Evolutionary conservation across 2,797 vertebrate genomes (phyloP).

Genomic region (Acanthurus tractus): DNA sequence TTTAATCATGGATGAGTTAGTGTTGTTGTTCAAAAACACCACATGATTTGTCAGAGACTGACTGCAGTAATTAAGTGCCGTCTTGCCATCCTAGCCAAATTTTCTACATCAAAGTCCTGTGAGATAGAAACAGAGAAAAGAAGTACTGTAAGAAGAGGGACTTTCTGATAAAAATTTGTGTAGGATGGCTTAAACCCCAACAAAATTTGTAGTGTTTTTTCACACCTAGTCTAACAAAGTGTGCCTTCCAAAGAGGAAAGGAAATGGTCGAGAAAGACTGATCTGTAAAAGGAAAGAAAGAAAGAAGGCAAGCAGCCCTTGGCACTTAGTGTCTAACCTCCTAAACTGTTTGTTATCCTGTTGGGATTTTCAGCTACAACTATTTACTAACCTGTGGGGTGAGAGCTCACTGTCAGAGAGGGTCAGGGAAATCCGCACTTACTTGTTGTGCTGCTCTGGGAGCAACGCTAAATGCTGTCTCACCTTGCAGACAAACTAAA

Average conservation of each 20-base stretch:
- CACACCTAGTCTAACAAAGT: constrained; percentile 86
- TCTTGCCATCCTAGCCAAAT: constrained; percentile 68
- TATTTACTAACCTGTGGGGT: constrained; percentile 68
- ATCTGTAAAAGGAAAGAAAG: constrained; percentile 76
- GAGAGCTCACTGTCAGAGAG: constrained; percentile 55
- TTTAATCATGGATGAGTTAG: constrained; percentile 96
- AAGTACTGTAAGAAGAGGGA: constrained; percentile 25
- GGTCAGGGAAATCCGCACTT: constrained; percentile 77
- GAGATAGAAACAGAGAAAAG: constrained; percentile 15
- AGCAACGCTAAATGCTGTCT: constrained; percentile 71
- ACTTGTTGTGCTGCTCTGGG: constrained; percentile 75
- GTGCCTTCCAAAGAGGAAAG: constrained; percentile 88
- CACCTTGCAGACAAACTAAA: constrained; percentile 75
- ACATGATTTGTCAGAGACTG: constrained; percentile 62
- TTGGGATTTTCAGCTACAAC: constrained; percentile 53
- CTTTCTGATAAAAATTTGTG: constrained; percentile 56
- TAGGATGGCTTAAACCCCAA: constrained; percentile 62
- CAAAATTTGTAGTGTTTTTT: constrained; percentile 74
- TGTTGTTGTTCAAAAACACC: constrained; percentile 83
- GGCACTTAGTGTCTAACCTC: constrained; percentile 59
- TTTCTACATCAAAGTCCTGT: constrained; percentile 55
- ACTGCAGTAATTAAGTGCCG: constrained; percentile 25
- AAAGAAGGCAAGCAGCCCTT: constrained; percentile 75
- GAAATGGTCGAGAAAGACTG: constrained; percentile 83
- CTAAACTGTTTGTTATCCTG: constrained; percentile 64